Evolutionary conservation across 2,888 invertebrate genomes (phyloP), one percentile per base, ranked within the genome.

Genomic region (Drosophila borealis): DNA sequence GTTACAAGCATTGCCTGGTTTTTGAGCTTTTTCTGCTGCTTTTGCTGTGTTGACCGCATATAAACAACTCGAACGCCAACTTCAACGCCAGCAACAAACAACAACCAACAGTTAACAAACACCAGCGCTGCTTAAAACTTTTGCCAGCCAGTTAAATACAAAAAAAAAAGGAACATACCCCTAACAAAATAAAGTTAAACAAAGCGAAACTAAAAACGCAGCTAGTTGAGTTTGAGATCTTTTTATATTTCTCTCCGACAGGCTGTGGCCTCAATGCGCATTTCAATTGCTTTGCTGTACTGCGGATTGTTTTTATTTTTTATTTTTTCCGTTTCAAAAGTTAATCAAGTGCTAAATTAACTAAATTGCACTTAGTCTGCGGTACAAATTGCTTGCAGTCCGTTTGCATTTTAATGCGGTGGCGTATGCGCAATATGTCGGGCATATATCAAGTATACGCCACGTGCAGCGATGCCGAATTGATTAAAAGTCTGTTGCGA

Each of bases 281-380:
- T 87, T 82, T 87, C 85, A 82, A 82, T 87, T 87, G 88, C 81
- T 64, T 70, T 62, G 56, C 17, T 72, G 48, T 53, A 60, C 55
- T 51, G 62, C 33, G 64, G 51, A 56, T 25, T 42, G 11, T 17
- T 17, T 33, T 17, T 17, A 13, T 44, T 50, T 46, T 53, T 9
- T 25, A 64, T 64, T 51, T 44, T 42, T 57, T 54, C 8, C 68
- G 60, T 68, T 68, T 72, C 57, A 81, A 74, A 87, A 82, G 82
- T 82, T 82, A 87, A 82, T 82, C 73, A 78, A 82, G 88, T 84
- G 85, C 88, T 70, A 84, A 82, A 87, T 82, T 84, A 81, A 88
- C 82, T 84, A 84, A 82, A 82, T 87, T 84, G 88, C 81, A 76
- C 73, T 78, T 71, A 74, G 72, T 78, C 62, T 55, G 63, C n/a